A percentile compares a stretch with the other conserved stretches of the same genome.
phyloP scores from a whole-genome alignment of 2,888 invertebrate species.

The Eulithis prunata region DNA sequence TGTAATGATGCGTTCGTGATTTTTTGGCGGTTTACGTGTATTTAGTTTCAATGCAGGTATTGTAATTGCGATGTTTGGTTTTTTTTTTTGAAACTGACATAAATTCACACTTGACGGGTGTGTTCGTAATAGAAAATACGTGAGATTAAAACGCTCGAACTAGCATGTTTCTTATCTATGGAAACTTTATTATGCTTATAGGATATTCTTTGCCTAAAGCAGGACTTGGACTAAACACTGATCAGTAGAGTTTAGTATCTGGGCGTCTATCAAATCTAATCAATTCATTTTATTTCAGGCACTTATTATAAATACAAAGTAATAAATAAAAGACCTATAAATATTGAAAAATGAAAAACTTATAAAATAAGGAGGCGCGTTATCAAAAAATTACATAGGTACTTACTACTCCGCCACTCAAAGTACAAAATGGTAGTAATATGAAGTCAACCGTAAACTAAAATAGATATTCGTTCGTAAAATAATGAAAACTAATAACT shows the following conservation, averaged over 20 bases:
- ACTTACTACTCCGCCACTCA: too few species aligned
- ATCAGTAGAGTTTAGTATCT: too few species aligned
- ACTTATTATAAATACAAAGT: not conserved
- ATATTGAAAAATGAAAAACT: not conserved
- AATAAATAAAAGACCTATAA: not conserved
- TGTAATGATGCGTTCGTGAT: slow-evolving; percentile 80
- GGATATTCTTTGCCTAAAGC: too few species aligned
- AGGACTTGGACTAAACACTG: too few species aligned
- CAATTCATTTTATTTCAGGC: too few species aligned
- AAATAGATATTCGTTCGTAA: slow-evolving; percentile 15
- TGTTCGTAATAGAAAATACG: slow-evolving; percentile 25
- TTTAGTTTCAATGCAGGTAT: slow-evolving; percentile 47
- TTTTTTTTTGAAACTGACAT: slow-evolving; percentile 37
- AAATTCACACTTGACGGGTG: slow-evolving; percentile 43
- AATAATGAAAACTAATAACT: slow-evolving; percentile 40
- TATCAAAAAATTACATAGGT: too few species aligned
- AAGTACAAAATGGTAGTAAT: not conserved
- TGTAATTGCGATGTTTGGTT: slow-evolving; percentile 46
- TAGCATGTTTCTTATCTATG: too few species aligned
- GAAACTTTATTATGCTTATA: too few species aligned
- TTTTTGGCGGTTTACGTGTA: slow-evolving; percentile 69
- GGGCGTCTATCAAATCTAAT: too few species aligned
- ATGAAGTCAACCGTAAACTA: not conserved
- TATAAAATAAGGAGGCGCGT: not conserved
- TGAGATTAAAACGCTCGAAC: not conserved